Evolutionary conservation across 1,140 invertebrate genomes (phyloP), one percentile per base, ranked within the genome.

Genomic region (Hermetia illucens): DNA sequence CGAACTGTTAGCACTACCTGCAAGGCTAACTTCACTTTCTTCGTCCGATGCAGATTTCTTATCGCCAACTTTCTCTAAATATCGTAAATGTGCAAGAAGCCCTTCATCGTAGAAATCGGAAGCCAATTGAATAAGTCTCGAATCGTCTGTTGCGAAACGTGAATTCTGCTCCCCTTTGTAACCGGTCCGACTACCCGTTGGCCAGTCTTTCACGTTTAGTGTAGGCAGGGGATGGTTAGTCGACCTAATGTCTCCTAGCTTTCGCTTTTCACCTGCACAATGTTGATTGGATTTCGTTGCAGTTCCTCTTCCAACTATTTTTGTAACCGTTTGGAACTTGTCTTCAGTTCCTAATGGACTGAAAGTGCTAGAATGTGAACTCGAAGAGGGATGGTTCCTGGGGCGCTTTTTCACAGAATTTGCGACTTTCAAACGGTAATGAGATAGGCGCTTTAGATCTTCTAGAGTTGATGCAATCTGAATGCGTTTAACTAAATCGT

Each of bases 41-140:
- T 13, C 13, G 8, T 27, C 13, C 13, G 24, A 12, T 20, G 20
- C 13, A 47, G n/a, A n/a, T n/a, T 50, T 51, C 38, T 37, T 44
- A 34, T 43, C 43, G n/a, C 50, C 52, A 42, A 58, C 52, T 44
- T 53, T 51, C 56, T 58, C 42, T 35, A 58, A 41, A 42, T 58
- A 58, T 34, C 49, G 45, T 21, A 58, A 39, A 41, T 56, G 51
- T 4, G 48, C 41, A 18, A 48, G 47, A 43, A 53, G 48, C 29
- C 49, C 52, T 17, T 46, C 40, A 35, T 58, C 49, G 35, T 58
- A 58, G 40, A 53, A 56, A n/a, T 51, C 46, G 24, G 36, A 52
- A 30, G 55, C 55, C 40, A 58, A 36, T 43, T 56, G 46, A 44
- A 55, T 24, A 6, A 48, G n/a, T n/a, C n/a, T n/a, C n/a, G n/a